These are phyloP conservation scores for Punctoribates punctum DNA, from an alignment of 2,888 invertebrate species.

Conservation along the genomic window DNA sequence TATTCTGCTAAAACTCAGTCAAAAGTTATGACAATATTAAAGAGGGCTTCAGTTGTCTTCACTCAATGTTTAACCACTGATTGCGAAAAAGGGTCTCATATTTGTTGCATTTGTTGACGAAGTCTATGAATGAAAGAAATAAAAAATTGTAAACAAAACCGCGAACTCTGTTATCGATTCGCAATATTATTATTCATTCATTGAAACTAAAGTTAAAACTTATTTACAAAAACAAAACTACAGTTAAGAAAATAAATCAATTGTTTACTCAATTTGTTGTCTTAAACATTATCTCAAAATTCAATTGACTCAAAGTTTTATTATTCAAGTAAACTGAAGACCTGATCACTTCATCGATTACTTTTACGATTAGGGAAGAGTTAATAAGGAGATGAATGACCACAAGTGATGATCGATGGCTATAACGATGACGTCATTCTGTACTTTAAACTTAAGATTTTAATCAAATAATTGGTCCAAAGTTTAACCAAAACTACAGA, in stretches of 20 bases:
- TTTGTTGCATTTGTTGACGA: not conserved
- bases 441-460: not conserved
- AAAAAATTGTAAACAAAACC: not conserved
- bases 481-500: not conserved
- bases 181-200: not conserved
- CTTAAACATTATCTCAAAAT: not conserved
- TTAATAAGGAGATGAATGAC: not conserved
- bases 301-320: too few species aligned
- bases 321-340: too few species aligned
- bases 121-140: not conserved
- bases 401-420: not conserved
- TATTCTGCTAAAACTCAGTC: not conserved
- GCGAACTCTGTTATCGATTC: not conserved
- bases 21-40: not conserved
- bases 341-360: not conserved
- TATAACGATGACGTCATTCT: too few species aligned
- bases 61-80: not conserved
- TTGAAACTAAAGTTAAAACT: not conserved
- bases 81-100: not conserved
- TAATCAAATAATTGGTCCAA: not conserved
- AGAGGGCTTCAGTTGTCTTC: not conserved
- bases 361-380: not conserved
- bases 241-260: not conserved
- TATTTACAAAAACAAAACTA: not conserved
- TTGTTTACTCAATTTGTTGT: not conserved